Evolutionary conservation across 2,888 invertebrate genomes (phyloP), one percentile per base, ranked within the genome.

Genomic region (Agrypnus murinus): DNA sequence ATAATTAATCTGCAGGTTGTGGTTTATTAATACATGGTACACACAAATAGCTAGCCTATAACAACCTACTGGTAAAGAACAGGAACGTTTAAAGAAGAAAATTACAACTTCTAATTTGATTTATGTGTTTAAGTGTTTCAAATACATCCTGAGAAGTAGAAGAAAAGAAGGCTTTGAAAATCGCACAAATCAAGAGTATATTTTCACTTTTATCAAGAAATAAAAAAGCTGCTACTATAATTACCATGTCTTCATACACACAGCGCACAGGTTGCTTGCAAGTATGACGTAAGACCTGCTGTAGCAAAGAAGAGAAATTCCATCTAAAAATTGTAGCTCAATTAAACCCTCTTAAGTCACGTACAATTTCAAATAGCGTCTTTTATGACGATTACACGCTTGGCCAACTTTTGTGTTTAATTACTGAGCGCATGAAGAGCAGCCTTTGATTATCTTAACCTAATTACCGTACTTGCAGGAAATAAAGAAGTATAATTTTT

Each of bases 361-460:
- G 60, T 60, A 40, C 14, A 60, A 60, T 32, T 60, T 60, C 60
- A 60, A 60, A 60, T 19, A 32, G 45, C 32, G 14, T 45, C 45
- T 60, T n/a, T 60, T 40, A 60, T 45, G 43, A 32, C 12, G 43
- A 60, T 60, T 60, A 45, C 32, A 60, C 32, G 60, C 45, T 45
- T 60, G 60, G 60, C 45, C 32, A 19, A 45, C 45, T 60, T 55
- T 60, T 45, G 12, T 60, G 43, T 63, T 63, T 63, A 63, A 63
- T 63, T 63, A 63, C 50, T 40, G 19, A 46, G 48, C 36, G 62
- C 62, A 62, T 62, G 62, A 62, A 34, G 50, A 63, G 50, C 36
- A 25, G 50, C 50, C 40, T 50, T 63, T 63, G 63, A 63, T 63
- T 63, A 63, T 50, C 50, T 63, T 63, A 50, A 53, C 63, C 63